Evolutionary conservation across 2,797 vertebrate species (phyloP).

Genomic region (Lepus townsendii): DNA sequence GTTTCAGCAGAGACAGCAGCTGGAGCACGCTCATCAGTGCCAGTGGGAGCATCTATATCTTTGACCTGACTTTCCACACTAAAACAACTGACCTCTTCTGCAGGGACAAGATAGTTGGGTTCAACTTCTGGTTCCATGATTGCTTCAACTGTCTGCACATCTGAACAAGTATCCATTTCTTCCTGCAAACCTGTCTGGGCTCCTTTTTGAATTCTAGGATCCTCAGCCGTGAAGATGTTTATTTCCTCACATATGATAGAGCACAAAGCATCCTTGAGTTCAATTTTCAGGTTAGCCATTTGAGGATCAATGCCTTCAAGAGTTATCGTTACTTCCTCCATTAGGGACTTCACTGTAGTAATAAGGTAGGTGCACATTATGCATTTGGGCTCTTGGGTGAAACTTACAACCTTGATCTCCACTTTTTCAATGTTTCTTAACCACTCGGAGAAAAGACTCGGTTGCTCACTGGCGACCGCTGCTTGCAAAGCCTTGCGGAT

Average conservation of each 20-base stretch:
- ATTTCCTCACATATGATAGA: constrained; percentile 93
- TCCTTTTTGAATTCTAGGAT: constrained; percentile 87
- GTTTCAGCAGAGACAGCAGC: constrained; percentile 80
- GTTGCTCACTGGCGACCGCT: constrained; percentile 92
- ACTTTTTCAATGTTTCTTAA: constrained; percentile 89
- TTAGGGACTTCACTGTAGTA: constrained; percentile 88
- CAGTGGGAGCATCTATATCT: constrained; percentile 83
- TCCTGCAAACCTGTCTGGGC: constrained; percentile 84
- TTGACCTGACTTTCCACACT: constrained; percentile 85
- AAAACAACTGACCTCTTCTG: constrained; percentile 87
- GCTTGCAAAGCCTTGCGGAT: constrained; percentile 91
- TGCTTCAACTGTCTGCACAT: constrained; percentile 82
- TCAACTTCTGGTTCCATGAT: constrained; percentile 84
- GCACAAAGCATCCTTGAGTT: constrained; percentile 93
- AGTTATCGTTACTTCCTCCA: constrained; percentile 92
- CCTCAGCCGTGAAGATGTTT: constrained; percentile 90
- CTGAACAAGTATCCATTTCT: constrained; percentile 75
- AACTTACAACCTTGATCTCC: constrained; percentile 91
- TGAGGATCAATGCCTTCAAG: constrained; percentile 93
- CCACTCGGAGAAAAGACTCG: constrained; percentile 92
- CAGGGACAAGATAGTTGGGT: constrained; percentile 86
- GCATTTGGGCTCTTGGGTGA: constrained; percentile 90
- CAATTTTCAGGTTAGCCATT: constrained; percentile 91
- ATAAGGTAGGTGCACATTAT: constrained; percentile 93
- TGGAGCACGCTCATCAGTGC: constrained; percentile 79